These are phyloP conservation scores for Prionailurus bengalensis DNA, from an alignment of 2,113 vertebrate species.

Conservation along the genomic window DNA sequence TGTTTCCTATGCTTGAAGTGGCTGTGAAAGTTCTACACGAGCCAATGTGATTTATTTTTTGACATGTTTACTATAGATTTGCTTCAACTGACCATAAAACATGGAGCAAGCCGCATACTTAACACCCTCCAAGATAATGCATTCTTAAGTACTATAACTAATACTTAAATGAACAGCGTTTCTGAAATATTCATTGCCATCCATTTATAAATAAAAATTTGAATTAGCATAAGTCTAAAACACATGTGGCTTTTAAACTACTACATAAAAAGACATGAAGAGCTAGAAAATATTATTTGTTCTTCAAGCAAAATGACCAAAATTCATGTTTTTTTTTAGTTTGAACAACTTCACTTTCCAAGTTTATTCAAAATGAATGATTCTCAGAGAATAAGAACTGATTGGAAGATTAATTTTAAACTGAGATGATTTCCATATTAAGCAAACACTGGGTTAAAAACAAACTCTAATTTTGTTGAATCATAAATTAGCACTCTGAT, in stretches of 20 bases:
- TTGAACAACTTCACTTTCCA: conserved; percentile 46
- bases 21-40: conserved; percentile 78
- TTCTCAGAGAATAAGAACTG: conserved; percentile 59
- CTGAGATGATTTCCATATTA: conserved; percentile 46
- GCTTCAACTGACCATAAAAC: conserved; percentile 49
- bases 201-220: conserved; percentile 47
- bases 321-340: conserved; percentile 17
- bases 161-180: conserved; percentile 26
- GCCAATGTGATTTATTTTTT: conserved; percentile 18
- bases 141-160: conserved; percentile 15
- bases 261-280: conserved; percentile 15
- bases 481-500: conserved; percentile 44
- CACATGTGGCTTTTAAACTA: conserved; percentile 37
- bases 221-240: conserved; percentile 45
- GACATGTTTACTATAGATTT: conserved; percentile 23
- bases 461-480: conserved; percentile 61
- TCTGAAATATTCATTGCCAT: conserved; percentile 42
- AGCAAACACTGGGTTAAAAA: conserved; percentile 55
- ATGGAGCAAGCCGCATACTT: conserved; percentile 1
- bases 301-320: conserved; percentile 48
- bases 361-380: conserved; percentile 61
- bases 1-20: conserved; percentile 77
- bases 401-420: conserved; percentile 68
- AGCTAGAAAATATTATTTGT: conserved; percentile 32
- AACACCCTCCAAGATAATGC: not conserved